Evolutionary conservation across 2,113 vertebrate species (phyloP).

Genomic region (Nothocercus julius): DNA sequence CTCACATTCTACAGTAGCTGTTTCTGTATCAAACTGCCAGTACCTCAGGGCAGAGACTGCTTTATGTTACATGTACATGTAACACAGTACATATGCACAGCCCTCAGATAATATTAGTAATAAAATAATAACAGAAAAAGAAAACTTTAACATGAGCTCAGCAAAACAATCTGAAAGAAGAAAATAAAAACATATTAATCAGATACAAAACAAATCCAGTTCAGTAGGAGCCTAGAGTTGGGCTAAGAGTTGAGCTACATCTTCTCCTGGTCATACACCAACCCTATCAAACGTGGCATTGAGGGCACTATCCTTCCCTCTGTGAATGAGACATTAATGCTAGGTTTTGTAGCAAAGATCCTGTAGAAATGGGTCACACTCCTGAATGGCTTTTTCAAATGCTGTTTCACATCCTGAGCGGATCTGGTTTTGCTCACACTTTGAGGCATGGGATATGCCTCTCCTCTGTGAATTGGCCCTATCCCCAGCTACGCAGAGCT

Average conservation of each 20-base stretch:
- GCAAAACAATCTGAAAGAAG: background rate
- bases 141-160: slow-evolving; percentile 6
- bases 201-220: background rate
- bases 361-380: background rate
- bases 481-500: background rate
- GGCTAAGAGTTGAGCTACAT: background rate
- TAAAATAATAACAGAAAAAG: background rate
- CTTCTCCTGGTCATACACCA: background rate
- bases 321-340: background rate
- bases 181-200: background rate
- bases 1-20: background rate
- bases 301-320: background rate
- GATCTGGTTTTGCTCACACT: slow-evolving; percentile 51
- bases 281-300: background rate
- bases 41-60: background rate
- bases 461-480: slow-evolving; percentile 43
- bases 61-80: background rate
- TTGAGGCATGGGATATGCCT: slow-evolving; percentile 31
- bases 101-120: background rate
- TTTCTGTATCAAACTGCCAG: background rate
- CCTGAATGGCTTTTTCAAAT: background rate
- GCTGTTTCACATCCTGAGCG: background rate
- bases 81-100: background rate
- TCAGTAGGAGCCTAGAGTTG: background rate
- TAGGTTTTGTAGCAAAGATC: background rate